Base-by-base conservation (phyloP, 2,888 invertebrate genomes). In the Polietes domitor region DNA sequence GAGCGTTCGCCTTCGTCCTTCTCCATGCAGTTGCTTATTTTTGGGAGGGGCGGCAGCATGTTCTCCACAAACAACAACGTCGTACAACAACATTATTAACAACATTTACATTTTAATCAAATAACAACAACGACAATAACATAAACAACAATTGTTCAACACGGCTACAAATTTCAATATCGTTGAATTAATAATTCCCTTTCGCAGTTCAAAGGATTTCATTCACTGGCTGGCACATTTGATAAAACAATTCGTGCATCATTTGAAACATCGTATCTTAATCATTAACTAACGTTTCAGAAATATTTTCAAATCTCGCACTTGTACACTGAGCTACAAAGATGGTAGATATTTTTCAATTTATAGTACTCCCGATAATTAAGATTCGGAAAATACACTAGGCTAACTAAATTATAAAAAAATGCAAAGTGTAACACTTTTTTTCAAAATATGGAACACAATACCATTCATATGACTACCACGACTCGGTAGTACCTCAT, bases 71-170 rank as follows among this genome's bases (percentile, higher is more conserved):
- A n/a, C 47, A 47, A 47, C 47, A 47, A n/a, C 47, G 32, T 7
- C 37, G 12, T 1, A 37, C 37, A 47, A 47, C 47, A 63, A 71
- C 76, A 55, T 72, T 79, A 73, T 72, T 72, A 72, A 72, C 58
- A 83, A 72, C 65, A 76, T 79, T 79, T 73, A 83, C 65, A 71
- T 83, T 80, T 80, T 80, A 77, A 83, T 80, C 70, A 72, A 72
- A 55, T 55, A 72, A 53, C 10, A 53, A 72, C 72, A 50, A 71
- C 50, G 26, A 1, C 26, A 55, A 65, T 77, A 32, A 53, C 50
- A 55, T 21, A 32, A 32, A 55, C 19, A 72, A 55, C 28, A 50
- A 28, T 81, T 53, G 41, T 41, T 41, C 41, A 2, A 5, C 7
- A 12, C 47, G 47, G 6, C 47, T 7, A 41, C 41, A 41, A 41